phyloP scores from a whole-genome alignment of 2,113 vertebrate species.

The Peucedramus taeniatus region DNA sequence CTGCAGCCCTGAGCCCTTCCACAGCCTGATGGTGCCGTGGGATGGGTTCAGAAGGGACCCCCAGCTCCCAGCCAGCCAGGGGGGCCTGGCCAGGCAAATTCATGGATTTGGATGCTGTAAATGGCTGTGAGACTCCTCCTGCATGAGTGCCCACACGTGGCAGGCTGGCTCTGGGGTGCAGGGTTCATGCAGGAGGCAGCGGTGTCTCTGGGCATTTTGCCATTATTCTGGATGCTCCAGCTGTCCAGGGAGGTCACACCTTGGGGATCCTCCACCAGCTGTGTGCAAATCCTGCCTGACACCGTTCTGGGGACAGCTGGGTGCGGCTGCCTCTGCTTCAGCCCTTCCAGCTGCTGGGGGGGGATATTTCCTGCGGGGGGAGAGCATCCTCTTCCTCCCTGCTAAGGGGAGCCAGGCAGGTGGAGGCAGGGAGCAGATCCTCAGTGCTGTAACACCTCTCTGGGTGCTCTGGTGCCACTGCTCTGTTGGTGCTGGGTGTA shows the following conservation, averaged over 20 bases:
- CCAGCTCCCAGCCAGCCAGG: not conserved
- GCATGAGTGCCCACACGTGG: rapidly evolving
- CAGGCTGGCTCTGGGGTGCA: not conserved
- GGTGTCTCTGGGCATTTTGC: rapidly evolving
- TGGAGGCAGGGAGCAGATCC: rapidly evolving
- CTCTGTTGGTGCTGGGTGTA: not conserved
- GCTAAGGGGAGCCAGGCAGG: rapidly evolving
- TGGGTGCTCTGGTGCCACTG: not conserved
- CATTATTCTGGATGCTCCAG: rapidly evolving
- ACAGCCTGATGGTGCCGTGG: not conserved
- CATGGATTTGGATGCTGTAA: rapidly evolving
- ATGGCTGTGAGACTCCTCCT: not conserved
- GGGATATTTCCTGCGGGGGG: rapidly evolving
- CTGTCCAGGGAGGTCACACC: not conserved
- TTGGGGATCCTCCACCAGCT: not conserved
- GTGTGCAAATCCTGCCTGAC: not conserved
- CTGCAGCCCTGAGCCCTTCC: not conserved
- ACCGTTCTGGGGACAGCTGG: not conserved
- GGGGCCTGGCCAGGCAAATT: not conserved
- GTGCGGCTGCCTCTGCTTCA: not conserved
- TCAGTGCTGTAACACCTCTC: not conserved
- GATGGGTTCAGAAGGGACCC: not conserved
- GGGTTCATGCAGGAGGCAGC: rapidly evolving
- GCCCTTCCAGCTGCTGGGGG: not conserved
- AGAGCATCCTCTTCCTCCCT: not conserved